Evolutionary conservation across 2,888 invertebrate species (phyloP).

Genomic region (Volucella bombylans): DNA sequence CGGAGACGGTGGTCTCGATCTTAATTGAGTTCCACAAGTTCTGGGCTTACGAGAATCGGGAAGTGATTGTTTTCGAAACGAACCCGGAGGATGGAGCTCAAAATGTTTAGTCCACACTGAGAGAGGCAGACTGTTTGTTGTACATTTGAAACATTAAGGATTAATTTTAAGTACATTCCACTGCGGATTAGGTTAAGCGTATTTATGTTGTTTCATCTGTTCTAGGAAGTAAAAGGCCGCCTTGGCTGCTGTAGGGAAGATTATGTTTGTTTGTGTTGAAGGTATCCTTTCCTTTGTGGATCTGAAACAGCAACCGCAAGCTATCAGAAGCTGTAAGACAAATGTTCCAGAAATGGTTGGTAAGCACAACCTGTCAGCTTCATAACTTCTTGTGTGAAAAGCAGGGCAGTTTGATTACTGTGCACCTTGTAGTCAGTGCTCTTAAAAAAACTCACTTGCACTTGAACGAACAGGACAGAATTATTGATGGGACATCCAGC

Average conservation of each 20-base stretch:
- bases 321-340: too few relatives aligned
- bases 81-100: constrained; percentile 77
- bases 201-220: constrained; percentile 27
- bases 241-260: neutral
- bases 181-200: constrained; percentile 34
- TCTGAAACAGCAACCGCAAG: too few relatives aligned
- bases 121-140: neutral
- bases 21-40: constrained; percentile 97
- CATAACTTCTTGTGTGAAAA: too few relatives aligned
- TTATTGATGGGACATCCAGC: too few relatives aligned
- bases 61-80: constrained; percentile 88
- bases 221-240: constrained; percentile 18
- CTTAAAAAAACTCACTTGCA: too few relatives aligned
- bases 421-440: too few relatives aligned
- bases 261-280: too few relatives aligned
- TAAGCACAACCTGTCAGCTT: too few relatives aligned
- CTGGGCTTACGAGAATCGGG: constrained; percentile 97
- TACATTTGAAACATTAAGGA: neutral
- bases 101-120: constrained; percentile 76
- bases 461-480: too few relatives aligned
- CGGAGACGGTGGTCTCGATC: constrained; percentile 96
- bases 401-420: too few relatives aligned
- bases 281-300: too few relatives aligned
- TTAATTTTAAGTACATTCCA: constrained; percentile 68
- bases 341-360: too few relatives aligned